phyloP scores from a whole-genome alignment of 30 jellyfish, hydroid and myxozoan species.

The Aurelia sp. region DNA sequence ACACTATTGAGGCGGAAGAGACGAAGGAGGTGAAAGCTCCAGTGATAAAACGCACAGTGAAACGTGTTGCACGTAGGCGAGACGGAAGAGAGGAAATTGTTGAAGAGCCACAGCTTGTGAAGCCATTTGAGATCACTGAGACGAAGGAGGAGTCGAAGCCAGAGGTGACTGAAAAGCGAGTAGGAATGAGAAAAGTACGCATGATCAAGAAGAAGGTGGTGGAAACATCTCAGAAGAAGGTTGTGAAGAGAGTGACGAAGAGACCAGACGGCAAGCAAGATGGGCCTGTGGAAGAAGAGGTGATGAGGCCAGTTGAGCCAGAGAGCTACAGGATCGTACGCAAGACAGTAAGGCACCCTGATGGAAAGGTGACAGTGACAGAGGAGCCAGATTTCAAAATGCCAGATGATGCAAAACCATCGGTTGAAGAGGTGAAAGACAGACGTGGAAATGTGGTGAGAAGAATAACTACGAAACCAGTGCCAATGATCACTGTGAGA shows the following conservation, averaged over 20 bases:
- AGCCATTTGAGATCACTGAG: conserved; percentile 62
- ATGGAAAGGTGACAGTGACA: conserved; percentile 67
- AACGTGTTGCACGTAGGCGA: conserved; percentile 68
- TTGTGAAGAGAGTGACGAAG: conserved; percentile 62
- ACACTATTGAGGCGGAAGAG: conserved; percentile 76
- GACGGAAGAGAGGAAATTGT: conserved; percentile 71
- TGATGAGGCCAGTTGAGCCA: conserved; percentile 80
- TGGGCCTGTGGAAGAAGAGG: conserved; percentile 82
- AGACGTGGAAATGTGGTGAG: conserved; percentile 59
- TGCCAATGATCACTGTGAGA: conserved; percentile 50
- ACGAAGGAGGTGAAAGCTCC: conserved; percentile 58
- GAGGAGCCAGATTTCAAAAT: conserved; percentile 74
- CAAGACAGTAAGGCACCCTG: conserved; percentile 65
- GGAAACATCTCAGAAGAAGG: conserved; percentile 71
- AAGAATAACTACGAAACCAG: conserved; percentile 63
- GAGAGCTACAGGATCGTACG: conserved; percentile 59
- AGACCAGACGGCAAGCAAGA: conserved; percentile 82
- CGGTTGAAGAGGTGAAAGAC: conserved; percentile 53
- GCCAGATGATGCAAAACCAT: conserved; percentile 64
- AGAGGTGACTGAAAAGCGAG: conserved; percentile 61
- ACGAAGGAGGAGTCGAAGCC: conserved; percentile 71
- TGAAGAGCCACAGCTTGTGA: conserved; percentile 69
- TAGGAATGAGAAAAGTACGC: conserved; percentile 45
- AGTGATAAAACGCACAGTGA: conserved; percentile 30
- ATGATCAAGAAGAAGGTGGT: conserved; percentile 71